Conservation (phyloP, 2,797 vertebrate genomes). For the Sebastes cheni region DNA sequence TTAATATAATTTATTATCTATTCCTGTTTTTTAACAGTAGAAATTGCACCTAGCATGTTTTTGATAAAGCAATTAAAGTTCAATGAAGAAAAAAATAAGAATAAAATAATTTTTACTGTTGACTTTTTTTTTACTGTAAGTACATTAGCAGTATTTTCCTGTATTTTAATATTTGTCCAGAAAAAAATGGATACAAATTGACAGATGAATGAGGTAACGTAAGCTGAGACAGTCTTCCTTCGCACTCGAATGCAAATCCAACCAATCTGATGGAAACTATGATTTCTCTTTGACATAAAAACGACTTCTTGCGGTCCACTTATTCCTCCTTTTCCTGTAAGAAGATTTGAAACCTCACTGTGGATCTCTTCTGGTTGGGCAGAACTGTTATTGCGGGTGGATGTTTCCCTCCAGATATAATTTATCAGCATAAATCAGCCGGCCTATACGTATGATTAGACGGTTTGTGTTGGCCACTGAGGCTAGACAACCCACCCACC, state of each 20-base stretch:
- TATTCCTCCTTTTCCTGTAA: constrained; percentile 9
- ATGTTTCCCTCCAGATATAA: constrained; percentile 45
- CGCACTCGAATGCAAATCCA: background rate
- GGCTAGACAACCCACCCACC: constrained; percentile 64
- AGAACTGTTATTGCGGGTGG: constrained; percentile 22
- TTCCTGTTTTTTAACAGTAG: background rate
- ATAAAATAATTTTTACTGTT: background rate
- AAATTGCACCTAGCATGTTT: background rate
- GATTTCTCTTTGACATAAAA: constrained; percentile 13
- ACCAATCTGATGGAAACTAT: background rate
- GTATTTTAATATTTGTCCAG: background rate
- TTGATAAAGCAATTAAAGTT: background rate
- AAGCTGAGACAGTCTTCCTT: background rate
- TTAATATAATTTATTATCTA: background rate
- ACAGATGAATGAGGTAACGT: background rate
- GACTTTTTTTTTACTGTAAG: background rate
- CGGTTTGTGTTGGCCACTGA: constrained; percentile 63
- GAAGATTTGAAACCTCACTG: constrained; percentile 9
- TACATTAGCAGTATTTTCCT: background rate
- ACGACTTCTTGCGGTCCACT: background rate
- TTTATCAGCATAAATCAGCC: constrained; percentile 65
- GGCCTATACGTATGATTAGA: constrained; percentile 65
- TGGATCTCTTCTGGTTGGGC: background rate
- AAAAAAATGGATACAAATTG: background rate
- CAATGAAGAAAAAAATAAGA: background rate